Evolutionary conservation across 92 coral and sea anemone species (phyloP).

Genomic region (Nematostella vectensis): DNA sequence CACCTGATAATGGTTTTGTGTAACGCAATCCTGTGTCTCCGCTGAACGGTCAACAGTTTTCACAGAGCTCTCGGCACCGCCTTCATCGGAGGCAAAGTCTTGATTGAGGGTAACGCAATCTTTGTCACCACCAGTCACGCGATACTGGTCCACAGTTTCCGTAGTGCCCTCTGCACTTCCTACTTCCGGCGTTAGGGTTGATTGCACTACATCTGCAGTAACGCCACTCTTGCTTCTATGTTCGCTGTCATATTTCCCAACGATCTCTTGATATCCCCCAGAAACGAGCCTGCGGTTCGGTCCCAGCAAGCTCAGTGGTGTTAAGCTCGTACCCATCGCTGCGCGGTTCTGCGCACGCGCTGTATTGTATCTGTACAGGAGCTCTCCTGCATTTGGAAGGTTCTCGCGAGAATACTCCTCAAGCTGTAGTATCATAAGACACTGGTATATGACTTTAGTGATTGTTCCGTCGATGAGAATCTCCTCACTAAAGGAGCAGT

Average conservation of each 20-base stretch:
- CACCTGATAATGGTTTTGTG: neutral
- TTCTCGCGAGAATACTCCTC: conserved; percentile 24
- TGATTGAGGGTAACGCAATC: too few relatives aligned
- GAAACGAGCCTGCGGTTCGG: too few relatives aligned
- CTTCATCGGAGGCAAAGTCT: too few relatives aligned
- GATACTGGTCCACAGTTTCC: too few relatives aligned
- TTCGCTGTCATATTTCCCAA: neutral
- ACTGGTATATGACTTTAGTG: conserved; percentile 22
- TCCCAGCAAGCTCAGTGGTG: too few relatives aligned
- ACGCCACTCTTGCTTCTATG: neutral
- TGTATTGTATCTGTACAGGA: conserved; percentile 1
- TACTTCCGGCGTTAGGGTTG: neutral
- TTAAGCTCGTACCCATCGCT: conserved; percentile 2
- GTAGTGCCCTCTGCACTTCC: neutral
- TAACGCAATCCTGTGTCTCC: conserved; percentile 1
- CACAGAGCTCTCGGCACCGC: neutral
- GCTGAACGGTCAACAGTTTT: conserved; percentile 13
- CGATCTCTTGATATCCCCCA: neutral
- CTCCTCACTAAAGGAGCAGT: conserved; percentile 53
- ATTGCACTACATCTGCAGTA: neutral
- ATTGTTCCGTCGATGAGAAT: conserved; percentile 35
- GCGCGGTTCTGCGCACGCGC: conserved; percentile 5
- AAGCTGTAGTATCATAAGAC: conserved; percentile 34
- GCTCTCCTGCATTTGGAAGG: conserved; percentile 20
- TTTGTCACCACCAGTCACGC: too few relatives aligned